These are phyloP conservation scores for Automeris io DNA, from an alignment of 2,888 invertebrate genomes.

Conservation along the genomic window DNA sequence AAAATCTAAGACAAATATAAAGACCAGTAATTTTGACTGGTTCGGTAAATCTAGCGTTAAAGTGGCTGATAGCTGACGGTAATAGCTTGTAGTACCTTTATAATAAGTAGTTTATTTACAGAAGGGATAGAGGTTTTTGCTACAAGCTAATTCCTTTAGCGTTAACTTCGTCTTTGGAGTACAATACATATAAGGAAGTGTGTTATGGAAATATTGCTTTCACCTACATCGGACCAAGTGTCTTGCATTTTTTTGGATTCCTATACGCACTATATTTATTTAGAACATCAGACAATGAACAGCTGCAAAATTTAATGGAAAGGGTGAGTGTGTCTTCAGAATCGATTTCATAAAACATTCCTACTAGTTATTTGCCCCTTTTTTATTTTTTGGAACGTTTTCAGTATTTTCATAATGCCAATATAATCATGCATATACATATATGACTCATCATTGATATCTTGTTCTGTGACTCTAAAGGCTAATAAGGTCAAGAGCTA, in stretches of 20 bases:
- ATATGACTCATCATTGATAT: too few species aligned
- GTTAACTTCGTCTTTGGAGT: constrained; percentile 54
- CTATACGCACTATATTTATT: constrained; percentile 84
- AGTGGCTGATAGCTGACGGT: too few species aligned
- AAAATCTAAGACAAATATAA: too few species aligned
- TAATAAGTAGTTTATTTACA: constrained; percentile 37
- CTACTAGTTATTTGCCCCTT: too few species aligned
- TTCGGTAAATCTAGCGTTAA: too few species aligned
- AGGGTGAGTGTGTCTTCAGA: constrained; percentile 67
- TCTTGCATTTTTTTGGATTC: constrained; percentile 84
- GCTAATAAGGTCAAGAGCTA: too few species aligned
- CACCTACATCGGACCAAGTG: constrained; percentile 84
- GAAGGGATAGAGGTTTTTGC: constrained; percentile 84
- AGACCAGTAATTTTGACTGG: too few species aligned
- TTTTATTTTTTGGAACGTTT: neutral
- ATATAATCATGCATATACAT: too few species aligned
- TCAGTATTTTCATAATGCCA: neutral
- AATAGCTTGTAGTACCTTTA: too few species aligned
- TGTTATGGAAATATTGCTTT: constrained; percentile 84
- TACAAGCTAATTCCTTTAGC: constrained; percentile 73
- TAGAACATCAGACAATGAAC: constrained; percentile 87
- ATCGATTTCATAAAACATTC: too few species aligned
- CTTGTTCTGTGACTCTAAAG: too few species aligned
- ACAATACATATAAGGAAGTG: constrained; percentile 74
- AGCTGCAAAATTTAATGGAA: constrained; percentile 89